Percentiles rank a stretch among this genome's conserved stretches.
phyloP scores from a whole-genome alignment of 1,140 invertebrate genomes.

The Drosophila bocqueti region DNA sequence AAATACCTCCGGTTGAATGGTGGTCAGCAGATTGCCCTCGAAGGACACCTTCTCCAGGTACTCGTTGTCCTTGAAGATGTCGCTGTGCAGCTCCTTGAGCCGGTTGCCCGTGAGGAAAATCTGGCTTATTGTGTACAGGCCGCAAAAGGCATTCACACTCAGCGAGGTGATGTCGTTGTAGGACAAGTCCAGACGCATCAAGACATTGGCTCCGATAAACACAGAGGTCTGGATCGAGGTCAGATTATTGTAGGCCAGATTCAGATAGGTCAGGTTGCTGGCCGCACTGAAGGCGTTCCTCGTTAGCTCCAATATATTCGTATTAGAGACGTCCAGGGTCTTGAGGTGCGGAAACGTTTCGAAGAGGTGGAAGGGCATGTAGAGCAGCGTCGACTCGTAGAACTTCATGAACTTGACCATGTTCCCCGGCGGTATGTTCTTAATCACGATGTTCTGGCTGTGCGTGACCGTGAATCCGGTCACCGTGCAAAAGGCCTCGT shows the following conservation, averaged over 20 bases:
- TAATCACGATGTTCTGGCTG: conserved; percentile 76
- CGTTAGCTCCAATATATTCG: conserved; percentile 73
- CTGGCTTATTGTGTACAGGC: conserved; percentile 65
- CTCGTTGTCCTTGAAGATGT: conserved; percentile 76
- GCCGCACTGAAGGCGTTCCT: conserved; percentile 78
- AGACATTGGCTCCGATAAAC: conserved; percentile 71
- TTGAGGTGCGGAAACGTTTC: conserved; percentile 70
- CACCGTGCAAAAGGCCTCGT: conserved; percentile 78
- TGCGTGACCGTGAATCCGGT: conserved; percentile 76
- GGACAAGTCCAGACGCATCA: conserved; percentile 76
- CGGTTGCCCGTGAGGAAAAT: conserved; percentile 68
- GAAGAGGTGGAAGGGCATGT: conserved; percentile 79
- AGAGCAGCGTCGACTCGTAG: conserved; percentile 77
- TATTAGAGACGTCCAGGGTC: conserved; percentile 75
- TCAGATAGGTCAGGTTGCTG: conserved; percentile 67
- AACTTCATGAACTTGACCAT: conserved; percentile 84
- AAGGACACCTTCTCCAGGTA: conserved; percentile 70
- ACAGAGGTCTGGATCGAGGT: conserved; percentile 74
- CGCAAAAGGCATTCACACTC: conserved; percentile 75
- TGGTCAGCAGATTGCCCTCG: conserved; percentile 67
- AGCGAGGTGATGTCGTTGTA: conserved; percentile 67
- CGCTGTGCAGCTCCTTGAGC: conserved; percentile 60
- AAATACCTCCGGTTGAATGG: conserved; percentile 75
- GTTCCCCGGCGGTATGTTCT: conserved; percentile 62
- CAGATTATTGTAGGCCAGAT: conserved; percentile 77